Evolutionary conservation across 2,888 invertebrate genomes (phyloP), one percentile per base, ranked within the genome.

Genomic region (Tachystola acroxantha): DNA sequence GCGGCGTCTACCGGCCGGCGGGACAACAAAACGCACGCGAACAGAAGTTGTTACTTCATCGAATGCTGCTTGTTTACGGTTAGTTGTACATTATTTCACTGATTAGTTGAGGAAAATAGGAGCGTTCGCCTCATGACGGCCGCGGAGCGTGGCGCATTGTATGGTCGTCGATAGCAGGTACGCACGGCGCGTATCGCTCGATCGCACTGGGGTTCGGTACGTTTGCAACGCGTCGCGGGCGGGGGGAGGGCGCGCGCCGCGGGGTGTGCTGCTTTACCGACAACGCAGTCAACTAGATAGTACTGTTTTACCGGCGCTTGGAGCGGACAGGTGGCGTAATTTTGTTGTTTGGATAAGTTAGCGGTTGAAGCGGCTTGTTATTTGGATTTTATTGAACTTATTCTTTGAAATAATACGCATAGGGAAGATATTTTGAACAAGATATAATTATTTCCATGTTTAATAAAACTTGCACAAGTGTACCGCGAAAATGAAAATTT

Each of bases 1-100:
- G 91, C 89, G 37, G 91, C 91, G 72, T 75, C 71, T 64, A 72
- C 81, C 89, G 78, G 94, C 94, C 62, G 94, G 93, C 45, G 92
- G 92, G 37, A 53, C 48, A 57, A 58, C 57, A 48, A 46, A 47
- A 46, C 51, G 50, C 50, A 49, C 51, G 91, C 91, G 10, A 20
- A 33, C 50, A 50, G 91, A 90, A n/a, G n/a, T n/a, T n/a, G 90
- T 89, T 45, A 92, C 90, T 55, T 78, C 61, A 62, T 48, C 89
- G 90, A 43, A 91, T 91, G 51, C 42, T 48, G 48, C 50, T 56
- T 56, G 53, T 61, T 92, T 92, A 19, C 91, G 91, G 25, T 92
- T 91, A 68, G 92, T 75, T 68, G 84, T 77, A 80, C 86, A 85
- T 85, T 76, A 84, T 85, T 82, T 82, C 81, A 84, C 82, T 81